A percentile compares a stretch with the other conserved stretches of the same genome.
phyloP scores from a whole-genome alignment of 2,888 invertebrate genomes.

The Rambutsinella grinnellia region DNA sequence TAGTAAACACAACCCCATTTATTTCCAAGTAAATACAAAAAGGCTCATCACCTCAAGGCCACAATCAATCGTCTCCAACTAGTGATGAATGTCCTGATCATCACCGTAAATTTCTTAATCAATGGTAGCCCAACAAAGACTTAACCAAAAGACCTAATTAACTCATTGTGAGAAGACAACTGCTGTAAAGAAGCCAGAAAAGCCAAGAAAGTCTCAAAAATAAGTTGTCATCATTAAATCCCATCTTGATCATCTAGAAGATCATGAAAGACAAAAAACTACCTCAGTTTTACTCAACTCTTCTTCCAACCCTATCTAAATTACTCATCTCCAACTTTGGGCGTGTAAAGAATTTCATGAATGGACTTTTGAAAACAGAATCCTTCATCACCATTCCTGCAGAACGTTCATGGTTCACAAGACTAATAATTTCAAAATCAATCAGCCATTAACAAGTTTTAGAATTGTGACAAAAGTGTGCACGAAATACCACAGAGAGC shows the following conservation, averaged over 20 bases:
- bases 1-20: slow-evolving; percentile 11
- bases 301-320: no score
- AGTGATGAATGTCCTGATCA: slow-evolving; percentile 47
- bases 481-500: slow-evolving; percentile 38
- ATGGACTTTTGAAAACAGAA: neutral
- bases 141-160: slow-evolving; percentile 38
- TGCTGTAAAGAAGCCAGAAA: no score
- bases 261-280: slow-evolving; percentile 38
- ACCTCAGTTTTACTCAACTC: neutral
- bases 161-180: slow-evolving; percentile 12
- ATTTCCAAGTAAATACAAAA: slow-evolving; percentile 15
- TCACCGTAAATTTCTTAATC: slow-evolving; percentile 33
- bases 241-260: no score
- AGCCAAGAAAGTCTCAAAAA: no score
- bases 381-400: neutral
- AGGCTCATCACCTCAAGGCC: slow-evolving; percentile 21
- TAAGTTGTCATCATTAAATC: no score
- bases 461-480: slow-evolving; percentile 30
- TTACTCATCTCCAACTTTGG: neutral
- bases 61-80: slow-evolving; percentile 10
- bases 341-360: neutral
- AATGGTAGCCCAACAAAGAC: slow-evolving; percentile 6
- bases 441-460: slow-evolving; percentile 20
- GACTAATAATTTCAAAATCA: slow-evolving; percentile 29
- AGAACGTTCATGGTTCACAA: neutral